Evolutionary conservation across 1,140 invertebrate genomes (phyloP).

Genomic region (Drosophila elegans): DNA sequence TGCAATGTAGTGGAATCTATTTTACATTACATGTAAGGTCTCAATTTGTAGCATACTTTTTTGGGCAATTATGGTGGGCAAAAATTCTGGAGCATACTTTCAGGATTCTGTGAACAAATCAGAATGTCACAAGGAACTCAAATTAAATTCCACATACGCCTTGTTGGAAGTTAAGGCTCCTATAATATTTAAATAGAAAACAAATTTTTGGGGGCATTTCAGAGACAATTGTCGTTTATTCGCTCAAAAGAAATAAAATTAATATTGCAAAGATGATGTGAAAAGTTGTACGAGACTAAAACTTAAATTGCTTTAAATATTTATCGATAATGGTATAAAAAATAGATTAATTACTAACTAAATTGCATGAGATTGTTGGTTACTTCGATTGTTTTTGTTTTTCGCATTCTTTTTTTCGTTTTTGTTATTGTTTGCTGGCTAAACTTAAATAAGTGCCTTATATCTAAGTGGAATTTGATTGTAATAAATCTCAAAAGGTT

Average conservation of each 20-base stretch:
- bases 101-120: neutral
- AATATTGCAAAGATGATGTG: constrained; percentile 76
- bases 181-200: neutral
- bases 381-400: constrained; percentile 34
- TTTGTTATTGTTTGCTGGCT: constrained; percentile 31
- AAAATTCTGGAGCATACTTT: constrained; percentile 5
- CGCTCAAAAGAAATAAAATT: constrained; percentile 70
- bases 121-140: neutral
- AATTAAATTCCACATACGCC: constrained; percentile 10
- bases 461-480: constrained; percentile 62
- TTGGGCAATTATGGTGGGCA: neutral
- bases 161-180: neutral
- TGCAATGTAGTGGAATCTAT: too few species aligned
- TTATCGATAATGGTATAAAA: constrained; percentile 39
- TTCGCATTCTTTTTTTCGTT: constrained; percentile 13
- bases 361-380: constrained; percentile 77
- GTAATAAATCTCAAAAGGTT: constrained; percentile 68
- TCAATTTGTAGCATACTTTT: constrained; percentile 1
- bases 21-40: neutral
- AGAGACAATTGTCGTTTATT: constrained; percentile 59
- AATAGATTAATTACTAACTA: constrained; percentile 58
- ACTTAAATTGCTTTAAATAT: constrained; percentile 70
- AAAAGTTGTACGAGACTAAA: constrained; percentile 57
- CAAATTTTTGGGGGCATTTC: neutral
- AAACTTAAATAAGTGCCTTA: constrained; percentile 27